Percentiles rank a stretch among this genome's conserved stretches.
phyloP scores from a whole-genome alignment of 2,888 invertebrate species.

The Rhagophthalmus giganteus region DNA sequence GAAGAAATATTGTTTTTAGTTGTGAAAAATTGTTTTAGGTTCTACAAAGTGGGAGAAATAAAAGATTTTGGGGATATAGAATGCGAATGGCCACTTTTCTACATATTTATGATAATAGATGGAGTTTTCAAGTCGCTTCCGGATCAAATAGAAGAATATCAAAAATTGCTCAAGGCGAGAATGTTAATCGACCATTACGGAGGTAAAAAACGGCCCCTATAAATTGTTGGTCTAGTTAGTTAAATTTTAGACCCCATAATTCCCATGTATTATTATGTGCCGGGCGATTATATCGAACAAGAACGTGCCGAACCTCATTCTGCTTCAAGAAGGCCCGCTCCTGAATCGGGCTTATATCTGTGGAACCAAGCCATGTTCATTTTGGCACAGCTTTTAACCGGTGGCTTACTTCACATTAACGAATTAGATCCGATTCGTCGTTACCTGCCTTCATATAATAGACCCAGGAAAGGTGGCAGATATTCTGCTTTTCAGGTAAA shows the following conservation, averaged over 20 bases:
- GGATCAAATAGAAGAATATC: conserved; percentile 91
- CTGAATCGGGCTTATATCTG: conserved; percentile 71
- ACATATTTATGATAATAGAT: conserved; percentile 94
- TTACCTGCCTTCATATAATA: conserved; percentile 93
- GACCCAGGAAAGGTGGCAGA: conserved; percentile 87
- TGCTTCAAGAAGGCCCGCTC: conserved; percentile 45
- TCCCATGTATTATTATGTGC: conserved; percentile 84
- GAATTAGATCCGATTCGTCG: conserved; percentile 95
- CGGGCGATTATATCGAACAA: conserved; percentile 70
- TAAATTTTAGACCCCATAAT: conserved; percentile 75
- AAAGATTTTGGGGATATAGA: conserved; percentile 96
- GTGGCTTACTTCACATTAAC: conserved; percentile 86
- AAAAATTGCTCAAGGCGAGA: conserved; percentile 78
- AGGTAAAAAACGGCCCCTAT: conserved; percentile 62
- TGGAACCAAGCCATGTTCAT: conserved; percentile 98
- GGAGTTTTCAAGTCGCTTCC: conserved; percentile 86
- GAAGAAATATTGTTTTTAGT: too few relatives aligned
- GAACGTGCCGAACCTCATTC: conserved; percentile 70
- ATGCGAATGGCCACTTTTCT: conserved; percentile 98
- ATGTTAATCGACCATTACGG: conserved; percentile 81
- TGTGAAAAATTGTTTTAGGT: conserved; percentile 53
- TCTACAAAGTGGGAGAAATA: conserved; percentile 88
- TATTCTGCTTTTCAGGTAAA: conserved; percentile 97
- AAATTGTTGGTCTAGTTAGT: conserved; percentile 4
- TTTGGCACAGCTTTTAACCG: conserved; percentile 88